Percentiles rank a stretch among this genome's conserved stretches.
phyloP scores from a whole-genome alignment of 2,797 vertebrate species.

The Anguilla megastoma region DNA sequence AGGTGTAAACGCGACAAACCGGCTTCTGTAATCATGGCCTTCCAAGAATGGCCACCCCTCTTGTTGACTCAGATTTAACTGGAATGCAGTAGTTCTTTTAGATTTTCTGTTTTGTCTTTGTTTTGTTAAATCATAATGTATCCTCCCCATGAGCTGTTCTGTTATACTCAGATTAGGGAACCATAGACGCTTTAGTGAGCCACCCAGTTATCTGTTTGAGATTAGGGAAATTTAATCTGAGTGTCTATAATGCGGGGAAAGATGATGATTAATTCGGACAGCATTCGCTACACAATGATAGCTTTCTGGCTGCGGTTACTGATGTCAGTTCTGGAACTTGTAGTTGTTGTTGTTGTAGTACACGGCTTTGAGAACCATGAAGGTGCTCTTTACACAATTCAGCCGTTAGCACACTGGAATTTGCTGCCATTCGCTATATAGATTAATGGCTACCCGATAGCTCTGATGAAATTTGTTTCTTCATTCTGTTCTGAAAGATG shows the following conservation, averaged over 20 bases:
- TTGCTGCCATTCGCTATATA: background rate
- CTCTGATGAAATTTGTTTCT: background rate
- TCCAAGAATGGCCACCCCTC: background rate
- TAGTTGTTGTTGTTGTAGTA: slow-evolving; percentile 46
- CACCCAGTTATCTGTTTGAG: slow-evolving; percentile 96
- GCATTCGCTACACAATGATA: slow-evolving; percentile 96
- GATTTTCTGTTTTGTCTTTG: background rate
- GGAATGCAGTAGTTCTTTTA: background rate
- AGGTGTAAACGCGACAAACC: background rate
- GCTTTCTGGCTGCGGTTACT: slow-evolving; percentile 83
- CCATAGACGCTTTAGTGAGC: slow-evolving; percentile 58
- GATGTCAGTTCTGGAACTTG: slow-evolving; percentile 77
- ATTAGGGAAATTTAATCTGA: slow-evolving; percentile 99
- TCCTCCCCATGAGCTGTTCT: slow-evolving; percentile 62
- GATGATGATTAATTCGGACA: slow-evolving; percentile 97
- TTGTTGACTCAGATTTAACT: background rate
- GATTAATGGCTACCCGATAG: background rate
- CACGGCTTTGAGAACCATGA: slow-evolving; percentile 85
- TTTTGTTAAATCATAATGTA: slow-evolving; percentile 4
- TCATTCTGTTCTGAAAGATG: background rate
- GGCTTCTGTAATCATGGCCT: background rate
- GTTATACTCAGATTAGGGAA: slow-evolving; percentile 68
- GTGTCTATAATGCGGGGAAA: slow-evolving; percentile 97
- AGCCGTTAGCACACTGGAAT: slow-evolving; percentile 41
- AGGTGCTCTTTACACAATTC: slow-evolving; percentile 86